Base-by-base conservation (phyloP, 2,113 vertebrate species). In the Ciconia boyciana region DNA sequence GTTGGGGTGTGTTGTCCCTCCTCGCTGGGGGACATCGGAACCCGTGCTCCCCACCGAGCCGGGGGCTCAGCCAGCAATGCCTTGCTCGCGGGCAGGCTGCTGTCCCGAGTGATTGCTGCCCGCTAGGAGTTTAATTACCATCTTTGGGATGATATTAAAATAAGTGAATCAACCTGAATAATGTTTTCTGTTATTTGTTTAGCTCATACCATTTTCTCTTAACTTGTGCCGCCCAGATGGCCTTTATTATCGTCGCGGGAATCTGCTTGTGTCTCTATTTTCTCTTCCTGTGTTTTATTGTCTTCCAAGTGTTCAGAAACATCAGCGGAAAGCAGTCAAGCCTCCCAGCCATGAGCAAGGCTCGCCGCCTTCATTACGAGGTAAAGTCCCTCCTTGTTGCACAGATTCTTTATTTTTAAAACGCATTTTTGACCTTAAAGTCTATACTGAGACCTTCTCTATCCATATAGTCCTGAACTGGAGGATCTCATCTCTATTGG, bases 231-330 rank as follows among this genome's bases (percentile, higher is more conserved):
- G 49, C 10, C 77, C 97, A 99, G 99, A 99, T 99, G 99, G 99
- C 99, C 24, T 99, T 99, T 96, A 99, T 99, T 92, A 99, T 99
- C 10, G 99, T 99, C 0, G 99, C 99, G 1, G 99, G 99, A 17
- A 99, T 99, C 96, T 99, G 99, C 87, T 98, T 99, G 87, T 99
- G 99, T 66, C 99, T 99, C 76, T 99, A 99, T 97, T 99, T 99
- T 96, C 98, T 99, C 94, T 99, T 99, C 97, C 98, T 99, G 92
- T 99, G 99, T 95, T 99, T 99, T 93, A 99, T 99, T 99, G 99
- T 99, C 36, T 99, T 99, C 94, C 99, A 99, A 97, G 99, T 99
- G 71, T 99, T 99, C 97, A 98, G 99, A 65, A 99, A 99, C 97
- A 99, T 99, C 97, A 99, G 99, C 8, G 99, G 99, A 13, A 99